Evolutionary conservation across 2,888 invertebrate species (phyloP), one percentile per base, ranked within the genome.

Genomic region (Rhodophaea formosa): DNA sequence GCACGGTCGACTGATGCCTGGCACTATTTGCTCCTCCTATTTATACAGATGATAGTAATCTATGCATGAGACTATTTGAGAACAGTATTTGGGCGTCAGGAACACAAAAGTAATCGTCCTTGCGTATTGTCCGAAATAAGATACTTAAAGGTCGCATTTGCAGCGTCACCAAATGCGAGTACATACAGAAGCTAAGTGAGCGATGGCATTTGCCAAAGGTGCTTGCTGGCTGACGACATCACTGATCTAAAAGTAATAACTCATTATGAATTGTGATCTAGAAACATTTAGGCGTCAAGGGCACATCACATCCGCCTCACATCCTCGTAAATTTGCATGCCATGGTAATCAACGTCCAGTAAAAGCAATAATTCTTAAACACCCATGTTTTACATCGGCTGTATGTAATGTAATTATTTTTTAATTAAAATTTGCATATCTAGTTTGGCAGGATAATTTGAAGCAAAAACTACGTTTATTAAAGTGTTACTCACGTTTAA

Each of bases 21-120:
- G 60, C 56, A 63, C 35, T 51, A 58, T 64, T 55, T 70, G 71
- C 75, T 71, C 74, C 61, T 66, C 59, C 79, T 86, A 85, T 87
- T 84, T 87, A 87, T 87, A 87, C 76, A 62, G 59, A 73, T 75
- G 73, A 74, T 72, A 65, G 71, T 78, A 74, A 80, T 82, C 73
- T 80, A 73, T 70, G 69, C 75, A 70, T 68, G 39, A 71, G 65
- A 60, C 66, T 65, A 30, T 45, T 74, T 67, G 64, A 71, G 67
- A 77, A 72, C 69, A 65, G 62, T 68, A 71, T 75, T 75, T 76
- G 74, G 80, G 72, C 75, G 77, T 74, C 65, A 74, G 69, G 67
- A 75, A 69, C 69, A 74, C 68, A 71, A 77, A 79, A 80, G 72
- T 70, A 67, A 77, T 64, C 72, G 84, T 80, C 86, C 80, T 82